These are phyloP conservation scores for Danaus plexippus DNA, from an alignment of 1,140 invertebrate genomes.

Conservation along the genomic window DNA sequence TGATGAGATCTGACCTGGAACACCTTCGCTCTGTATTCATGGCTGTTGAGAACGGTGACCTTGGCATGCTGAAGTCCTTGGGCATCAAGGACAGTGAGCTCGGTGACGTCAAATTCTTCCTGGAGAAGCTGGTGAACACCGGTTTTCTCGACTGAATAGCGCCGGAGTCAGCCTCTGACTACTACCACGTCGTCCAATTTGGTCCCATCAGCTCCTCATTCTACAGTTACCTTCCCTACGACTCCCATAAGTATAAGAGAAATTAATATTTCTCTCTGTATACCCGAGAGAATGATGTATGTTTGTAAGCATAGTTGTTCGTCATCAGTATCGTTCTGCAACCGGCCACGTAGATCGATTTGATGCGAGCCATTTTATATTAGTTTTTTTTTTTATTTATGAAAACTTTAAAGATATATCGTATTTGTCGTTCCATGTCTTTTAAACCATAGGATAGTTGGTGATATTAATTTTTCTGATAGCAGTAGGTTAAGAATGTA, in stretches of 20 bases:
- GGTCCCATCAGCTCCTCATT: slow-evolving; percentile 74
- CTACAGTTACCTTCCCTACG: slow-evolving; percentile 74
- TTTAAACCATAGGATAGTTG: slow-evolving; percentile 9
- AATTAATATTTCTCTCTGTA: slow-evolving; percentile 34
- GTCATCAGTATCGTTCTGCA: slow-evolving; percentile 34
- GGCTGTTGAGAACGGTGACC: slow-evolving; percentile 95
- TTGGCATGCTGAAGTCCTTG: slow-evolving; percentile 93
- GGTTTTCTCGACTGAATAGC: slow-evolving; percentile 94
- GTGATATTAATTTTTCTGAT: slow-evolving; percentile 33
- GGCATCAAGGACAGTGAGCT: slow-evolving; percentile 96
- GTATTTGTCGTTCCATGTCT: slow-evolving; percentile 10
- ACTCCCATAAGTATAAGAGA: slow-evolving; percentile 55
- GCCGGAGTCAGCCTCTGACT: slow-evolving; percentile 77
- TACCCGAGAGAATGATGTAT: slow-evolving; percentile 36
- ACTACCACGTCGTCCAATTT: slow-evolving; percentile 74
- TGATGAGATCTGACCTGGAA: slow-evolving; percentile 90
- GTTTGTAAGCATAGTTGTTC: slow-evolving; percentile 25
- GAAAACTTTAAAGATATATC: slow-evolving; percentile 11
- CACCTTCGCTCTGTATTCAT: slow-evolving; percentile 95
- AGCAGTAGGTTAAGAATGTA: slow-evolving; percentile 25
- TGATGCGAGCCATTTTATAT: slow-evolving; percentile 22
- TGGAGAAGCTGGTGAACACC: slow-evolving; percentile 96
- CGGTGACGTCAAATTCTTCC: slow-evolving; percentile 97
- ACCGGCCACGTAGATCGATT: slow-evolving; percentile 57
- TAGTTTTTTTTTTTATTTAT: slow-evolving; percentile 14